Evolutionary conservation across 2,113 vertebrate genomes (phyloP).

Genomic region (Eudorcas thomsonii): DNA sequence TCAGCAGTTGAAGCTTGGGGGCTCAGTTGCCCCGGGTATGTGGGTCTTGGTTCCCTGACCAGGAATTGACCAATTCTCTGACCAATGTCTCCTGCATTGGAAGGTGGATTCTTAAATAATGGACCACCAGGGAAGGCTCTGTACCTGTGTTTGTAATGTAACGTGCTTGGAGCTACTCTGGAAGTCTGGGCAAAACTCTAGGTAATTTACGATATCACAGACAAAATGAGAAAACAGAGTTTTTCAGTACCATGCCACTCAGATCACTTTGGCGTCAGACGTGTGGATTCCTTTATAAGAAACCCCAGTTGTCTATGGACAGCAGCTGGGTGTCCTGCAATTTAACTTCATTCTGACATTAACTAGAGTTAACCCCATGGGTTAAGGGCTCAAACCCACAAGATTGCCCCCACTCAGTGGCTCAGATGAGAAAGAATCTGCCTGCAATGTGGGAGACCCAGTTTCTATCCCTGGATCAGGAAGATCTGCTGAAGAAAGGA

Average conservation of each 20-base stretch:
- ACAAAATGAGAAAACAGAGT: not conserved
- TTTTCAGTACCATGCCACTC: not conserved
- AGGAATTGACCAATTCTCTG: not conserved
- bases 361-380: not conserved
- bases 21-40: not conserved
- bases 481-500: too few relatives aligned
- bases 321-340: not conserved
- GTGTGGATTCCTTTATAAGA: not conserved
- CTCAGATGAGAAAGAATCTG: not conserved
- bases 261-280: not conserved
- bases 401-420: not conserved
- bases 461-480: too few relatives aligned
- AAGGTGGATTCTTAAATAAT: not conserved
- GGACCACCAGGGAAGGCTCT: not conserved
- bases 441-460: not conserved
- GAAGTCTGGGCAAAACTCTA: not conserved
- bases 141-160: not conserved
- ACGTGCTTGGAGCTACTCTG: not conserved
- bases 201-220: not conserved
- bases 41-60: too few relatives aligned
- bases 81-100: not conserved
- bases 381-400: not conserved
- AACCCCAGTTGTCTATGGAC: not conserved
- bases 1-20: not conserved
- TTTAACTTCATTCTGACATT: not conserved